Conservation (phyloP, 1,140 invertebrate genomes). For the Aphidius ervi region DNA sequence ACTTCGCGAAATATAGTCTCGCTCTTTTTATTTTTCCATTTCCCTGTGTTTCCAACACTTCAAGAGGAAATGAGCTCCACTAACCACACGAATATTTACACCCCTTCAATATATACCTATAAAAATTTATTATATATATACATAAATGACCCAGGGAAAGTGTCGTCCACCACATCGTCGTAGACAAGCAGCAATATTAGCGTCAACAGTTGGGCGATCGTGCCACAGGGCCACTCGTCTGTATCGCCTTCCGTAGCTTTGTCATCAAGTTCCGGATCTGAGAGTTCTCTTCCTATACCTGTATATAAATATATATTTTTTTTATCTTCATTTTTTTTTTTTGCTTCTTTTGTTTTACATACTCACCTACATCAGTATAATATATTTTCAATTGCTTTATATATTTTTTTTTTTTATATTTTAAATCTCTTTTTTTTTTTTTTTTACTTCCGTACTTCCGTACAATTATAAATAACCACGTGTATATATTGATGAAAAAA, state of each 20-base stretch:
- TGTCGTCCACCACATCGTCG: conserved; percentile 34
- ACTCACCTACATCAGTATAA: not conserved
- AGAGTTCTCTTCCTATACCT: conserved; percentile 32
- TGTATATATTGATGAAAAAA: no score
- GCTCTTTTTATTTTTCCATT: not conserved
- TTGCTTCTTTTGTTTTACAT: conserved; percentile 8
- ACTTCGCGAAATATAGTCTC: not conserved
- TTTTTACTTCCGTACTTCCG: no score
- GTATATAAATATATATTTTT: conserved; percentile 2
- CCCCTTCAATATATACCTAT: no score
- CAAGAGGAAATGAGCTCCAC: conserved; percentile 50
- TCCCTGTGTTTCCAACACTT: conserved; percentile 7
- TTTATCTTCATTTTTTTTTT: conserved; percentile 22
- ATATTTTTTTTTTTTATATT: no score
- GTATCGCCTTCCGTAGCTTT: conserved; percentile 54
- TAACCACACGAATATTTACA: conserved; percentile 34
- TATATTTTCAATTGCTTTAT: not conserved
- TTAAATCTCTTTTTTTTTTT: no score
- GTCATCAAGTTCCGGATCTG: conserved; percentile 52
- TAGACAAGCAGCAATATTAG: not conserved
- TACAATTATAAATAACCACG: no score
- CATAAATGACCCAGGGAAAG: conserved; percentile 32
- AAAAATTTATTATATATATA: not conserved
- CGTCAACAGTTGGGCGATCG: conserved; percentile 40
- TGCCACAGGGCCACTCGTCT: conserved; percentile 44